A percentile compares a stretch with the other conserved stretches of the same genome.
These are phyloP conservation scores for Drymonia ruficornis DNA, from an alignment of 2,888 invertebrate genomes.

Conservation along the genomic window DNA sequence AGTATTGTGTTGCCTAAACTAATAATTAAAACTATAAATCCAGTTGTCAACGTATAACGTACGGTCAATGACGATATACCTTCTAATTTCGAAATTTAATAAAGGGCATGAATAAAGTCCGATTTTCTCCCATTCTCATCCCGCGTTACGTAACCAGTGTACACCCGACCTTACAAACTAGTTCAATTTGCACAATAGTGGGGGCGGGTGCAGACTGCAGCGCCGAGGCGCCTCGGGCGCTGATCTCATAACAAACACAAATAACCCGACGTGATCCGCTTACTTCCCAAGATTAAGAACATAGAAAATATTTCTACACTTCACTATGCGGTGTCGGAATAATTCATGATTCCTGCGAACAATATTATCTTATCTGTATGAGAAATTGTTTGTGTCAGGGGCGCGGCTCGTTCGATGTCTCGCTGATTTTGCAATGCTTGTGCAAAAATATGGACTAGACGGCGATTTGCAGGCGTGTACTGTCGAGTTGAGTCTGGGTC, in stretches of 20 bases:
- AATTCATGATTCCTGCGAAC: conserved; percentile 64
- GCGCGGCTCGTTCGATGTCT: conserved; percentile 59
- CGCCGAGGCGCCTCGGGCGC: conserved; percentile 65
- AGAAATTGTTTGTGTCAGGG: conserved; percentile 64
- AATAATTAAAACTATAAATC: no score
- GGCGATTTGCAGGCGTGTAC: background rate
- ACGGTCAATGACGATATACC: no score
- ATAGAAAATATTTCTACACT: conserved; percentile 66
- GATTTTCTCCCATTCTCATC: conserved; percentile 3
- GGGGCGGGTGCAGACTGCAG: conserved; percentile 58
- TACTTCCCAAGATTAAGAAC: conserved; percentile 75
- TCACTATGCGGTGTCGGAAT: conserved; percentile 48
- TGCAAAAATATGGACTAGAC: conserved; percentile 2
- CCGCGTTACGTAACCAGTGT: conserved; percentile 25
- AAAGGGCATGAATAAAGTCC: no score
- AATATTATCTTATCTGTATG: conserved; percentile 68
- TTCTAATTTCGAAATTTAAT: no score
- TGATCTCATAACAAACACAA: conserved; percentile 81
- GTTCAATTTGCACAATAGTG: conserved; percentile 62
- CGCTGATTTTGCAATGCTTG: conserved; percentile 37
- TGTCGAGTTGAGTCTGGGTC: background rate
- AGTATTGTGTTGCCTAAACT: no score
- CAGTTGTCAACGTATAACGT: no score
- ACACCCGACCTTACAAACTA: conserved; percentile 38
- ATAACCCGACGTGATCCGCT: conserved; percentile 83